Evolutionary conservation across 2,113 vertebrate genomes (phyloP).

Genomic region (Spheniscus mendiculus): DNA sequence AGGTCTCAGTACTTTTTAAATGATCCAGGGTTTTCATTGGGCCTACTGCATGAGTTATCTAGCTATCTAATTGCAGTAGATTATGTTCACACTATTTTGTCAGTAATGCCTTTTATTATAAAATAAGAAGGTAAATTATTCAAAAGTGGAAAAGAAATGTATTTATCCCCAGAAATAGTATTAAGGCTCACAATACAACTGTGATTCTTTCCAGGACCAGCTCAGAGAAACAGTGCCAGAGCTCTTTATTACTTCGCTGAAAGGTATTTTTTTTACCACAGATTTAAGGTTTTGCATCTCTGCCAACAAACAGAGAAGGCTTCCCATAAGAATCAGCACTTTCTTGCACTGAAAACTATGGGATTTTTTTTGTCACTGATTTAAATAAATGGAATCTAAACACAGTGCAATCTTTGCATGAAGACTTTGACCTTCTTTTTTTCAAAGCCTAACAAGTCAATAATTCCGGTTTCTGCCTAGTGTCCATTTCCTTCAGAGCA

Average conservation of each 20-base stretch:
- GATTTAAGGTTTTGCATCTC: not conserved
- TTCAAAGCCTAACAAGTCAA: not conserved
- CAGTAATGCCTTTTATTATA: not conserved
- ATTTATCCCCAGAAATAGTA: not conserved
- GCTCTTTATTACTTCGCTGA: not conserved
- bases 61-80: not conserved
- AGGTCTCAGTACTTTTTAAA: not conserved
- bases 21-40: not conserved
- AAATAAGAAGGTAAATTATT: conserved; percentile 27
- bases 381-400: not conserved
- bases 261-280: not conserved
- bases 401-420: not conserved
- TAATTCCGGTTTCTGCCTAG: not conserved
- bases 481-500: not conserved
- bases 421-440: not conserved
- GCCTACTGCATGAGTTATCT: not conserved
- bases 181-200: not conserved
- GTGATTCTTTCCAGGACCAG: not conserved
- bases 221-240: not conserved
- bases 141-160: not conserved
- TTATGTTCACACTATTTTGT: not conserved
- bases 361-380: not conserved
- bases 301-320: not conserved
- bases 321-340: not conserved
- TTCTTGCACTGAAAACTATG: not conserved